Base-by-base conservation (phyloP, 2,888 invertebrate genomes). In the Mythimna pallens region DNA sequence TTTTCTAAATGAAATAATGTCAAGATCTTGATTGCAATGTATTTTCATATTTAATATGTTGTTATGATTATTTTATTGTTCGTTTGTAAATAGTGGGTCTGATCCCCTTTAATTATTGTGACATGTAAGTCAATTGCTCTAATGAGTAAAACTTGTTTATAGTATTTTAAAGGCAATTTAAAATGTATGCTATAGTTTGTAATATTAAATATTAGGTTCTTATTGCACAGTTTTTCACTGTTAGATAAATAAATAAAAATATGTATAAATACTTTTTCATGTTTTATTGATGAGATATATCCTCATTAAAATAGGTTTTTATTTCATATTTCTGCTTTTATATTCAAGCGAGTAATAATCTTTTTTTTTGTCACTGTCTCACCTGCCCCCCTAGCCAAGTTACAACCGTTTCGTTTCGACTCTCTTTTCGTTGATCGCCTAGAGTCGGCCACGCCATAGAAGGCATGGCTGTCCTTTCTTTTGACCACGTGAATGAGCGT, bases 221-320 rank as follows among this genome's bases (percentile, higher is more conserved):
- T 84, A 86, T 81, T 85, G 76, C 84, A 84, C 85, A 86, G 86
- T 86, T 86, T 86, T 86, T 86, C 83, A 86, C 87, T 86, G 87
- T 80, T 86, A 84, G 76, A 86, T 82, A 82, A 55, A 80, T 81
- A 80, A 85, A 83, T 85, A 84, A 86, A 86, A 74, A 77, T 81
- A 76, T 81, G 68, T 83, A 76, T 83, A 80, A 81, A 82, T 79
- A 71, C 20, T 25, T 36, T 67, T 54, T 36, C 17, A 63, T 75
- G 69, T 84, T 83, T 87, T 71, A 82, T 83, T 87, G 20, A 25
- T 55, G 30, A 65, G 20, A 7, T 20, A n/a, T 34, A 47, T 20
- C 36, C 17, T 25, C 7, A 6, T 22, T 43, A 4, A 34, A 72
- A 8, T 20, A 12, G 34, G 5, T 50, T 40, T 59, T 40, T n/a